phyloP scores from a whole-genome alignment of 1,140 invertebrate species.

The Ceratitis capitata region DNA sequence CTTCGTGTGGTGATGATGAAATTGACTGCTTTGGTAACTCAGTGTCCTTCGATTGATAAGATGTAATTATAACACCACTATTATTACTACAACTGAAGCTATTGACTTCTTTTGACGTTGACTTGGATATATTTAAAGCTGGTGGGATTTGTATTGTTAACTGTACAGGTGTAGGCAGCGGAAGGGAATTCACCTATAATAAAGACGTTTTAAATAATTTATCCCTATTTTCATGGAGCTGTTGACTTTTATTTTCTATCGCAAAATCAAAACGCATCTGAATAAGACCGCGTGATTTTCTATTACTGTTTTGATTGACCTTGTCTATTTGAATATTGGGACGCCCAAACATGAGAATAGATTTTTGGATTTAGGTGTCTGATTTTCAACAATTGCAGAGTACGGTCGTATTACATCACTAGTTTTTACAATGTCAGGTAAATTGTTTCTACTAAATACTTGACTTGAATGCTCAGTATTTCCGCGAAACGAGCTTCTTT shows the following conservation, averaged over 20 bases:
- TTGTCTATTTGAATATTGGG: constrained; percentile 41
- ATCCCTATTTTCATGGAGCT: background rate
- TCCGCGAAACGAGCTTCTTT: constrained; percentile 9
- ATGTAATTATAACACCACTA: background rate
- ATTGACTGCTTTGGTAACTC: background rate
- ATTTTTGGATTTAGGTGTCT: background rate
- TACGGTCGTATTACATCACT: background rate
- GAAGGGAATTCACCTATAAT: constrained; percentile 18
- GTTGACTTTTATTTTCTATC: constrained; percentile 34
- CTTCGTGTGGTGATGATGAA: background rate
- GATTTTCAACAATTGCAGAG: background rate
- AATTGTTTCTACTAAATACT: background rate
- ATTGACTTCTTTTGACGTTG: background rate
- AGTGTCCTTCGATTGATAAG: background rate
- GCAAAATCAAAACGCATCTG: constrained; percentile 43
- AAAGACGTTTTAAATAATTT: constrained; percentile 43
- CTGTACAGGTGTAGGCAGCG: background rate
- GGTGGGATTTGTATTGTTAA: background rate
- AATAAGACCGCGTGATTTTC: constrained; percentile 19
- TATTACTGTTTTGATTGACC: background rate
- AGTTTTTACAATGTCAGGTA: background rate
- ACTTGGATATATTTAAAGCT: background rate
- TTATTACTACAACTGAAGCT: background rate
- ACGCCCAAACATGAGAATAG: constrained; percentile 38
- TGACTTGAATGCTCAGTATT: constrained; percentile 38